Evolutionary conservation across 64 coral and sea anemone species (phyloP).

Genomic region (Dendronephthya gigantea): DNA sequence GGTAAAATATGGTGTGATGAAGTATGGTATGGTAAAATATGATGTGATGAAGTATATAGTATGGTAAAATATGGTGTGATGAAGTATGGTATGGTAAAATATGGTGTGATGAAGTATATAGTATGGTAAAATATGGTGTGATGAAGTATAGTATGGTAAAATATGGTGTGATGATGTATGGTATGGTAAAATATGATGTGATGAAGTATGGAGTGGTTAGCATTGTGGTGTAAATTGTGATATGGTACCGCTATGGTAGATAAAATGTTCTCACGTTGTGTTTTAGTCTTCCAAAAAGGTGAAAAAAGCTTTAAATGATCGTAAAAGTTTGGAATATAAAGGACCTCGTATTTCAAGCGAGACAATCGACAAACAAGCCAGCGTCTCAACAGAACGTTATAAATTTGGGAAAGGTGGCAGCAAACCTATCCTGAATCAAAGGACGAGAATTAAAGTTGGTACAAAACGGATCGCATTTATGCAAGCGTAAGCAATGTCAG

Average conservation of each 20-base stretch:
- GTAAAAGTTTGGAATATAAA: background rate
- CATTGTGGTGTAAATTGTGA: too few species aligned
- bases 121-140: background rate
- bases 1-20: background rate
- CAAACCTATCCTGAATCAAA: background rate
- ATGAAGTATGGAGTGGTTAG: background rate
- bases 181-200: background rate
- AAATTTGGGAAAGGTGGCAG: background rate
- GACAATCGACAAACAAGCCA: background rate
- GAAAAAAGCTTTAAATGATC: constrained; percentile 4
- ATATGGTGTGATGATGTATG: background rate
- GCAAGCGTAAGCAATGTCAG: background rate
- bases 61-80: background rate
- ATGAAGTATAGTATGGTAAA: background rate
- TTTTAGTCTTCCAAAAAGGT: constrained; percentile 2
- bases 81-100: background rate
- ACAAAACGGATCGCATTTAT: background rate
- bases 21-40: background rate
- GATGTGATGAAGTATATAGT: too few species aligned
- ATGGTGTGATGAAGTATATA: too few species aligned
- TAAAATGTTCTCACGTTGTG: background rate
- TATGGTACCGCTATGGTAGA: too few species aligned
- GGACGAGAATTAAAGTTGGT: background rate
- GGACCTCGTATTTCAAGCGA: background rate
- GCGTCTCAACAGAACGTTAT: background rate